Evolutionary conservation across 2,888 invertebrate genomes (phyloP).

Genomic region (Dynastes maya): DNA sequence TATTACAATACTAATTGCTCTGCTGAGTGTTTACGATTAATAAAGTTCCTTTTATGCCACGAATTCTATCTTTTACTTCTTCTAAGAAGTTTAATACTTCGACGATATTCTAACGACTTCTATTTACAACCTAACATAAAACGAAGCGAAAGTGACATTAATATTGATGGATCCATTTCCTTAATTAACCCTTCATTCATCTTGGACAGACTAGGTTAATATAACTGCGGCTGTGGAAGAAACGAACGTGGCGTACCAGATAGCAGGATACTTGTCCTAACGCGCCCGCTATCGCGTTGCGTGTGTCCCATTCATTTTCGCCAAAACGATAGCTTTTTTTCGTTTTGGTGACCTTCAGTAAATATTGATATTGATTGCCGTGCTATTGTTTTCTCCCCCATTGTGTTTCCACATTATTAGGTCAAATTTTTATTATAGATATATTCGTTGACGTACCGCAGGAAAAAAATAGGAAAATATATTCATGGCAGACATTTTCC

Average conservation of each 20-base stretch:
- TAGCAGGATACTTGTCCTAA: neutral
- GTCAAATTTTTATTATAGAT: neutral
- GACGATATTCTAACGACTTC: neutral
- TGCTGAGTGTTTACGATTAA: too few species aligned
- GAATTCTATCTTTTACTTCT: neutral
- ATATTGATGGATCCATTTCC: slow-evolving; percentile 8
- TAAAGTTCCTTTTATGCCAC: too few species aligned
- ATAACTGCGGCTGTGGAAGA: neutral
- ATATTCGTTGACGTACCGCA: too few species aligned
- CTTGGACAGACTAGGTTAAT: neutral
- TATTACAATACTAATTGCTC: too few species aligned
- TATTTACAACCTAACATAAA: neutral
- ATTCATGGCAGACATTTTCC: too few species aligned
- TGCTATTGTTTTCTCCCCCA: neutral
- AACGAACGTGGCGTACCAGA: neutral
- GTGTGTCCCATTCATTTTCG: neutral
- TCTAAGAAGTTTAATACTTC: too few species aligned
- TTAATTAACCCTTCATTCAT: slow-evolving; percentile 8
- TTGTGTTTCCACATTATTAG: neutral
- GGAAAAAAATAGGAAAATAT: too few species aligned
- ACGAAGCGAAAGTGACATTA: slow-evolving; percentile 6
- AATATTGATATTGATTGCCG: slow-evolving; percentile 16
- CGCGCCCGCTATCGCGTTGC: slow-evolving; percentile 7
- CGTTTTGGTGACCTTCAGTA: slow-evolving; percentile 19
- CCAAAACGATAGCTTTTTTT: slow-evolving; percentile 9